Percentiles rank a stretch among this genome's conserved stretches.
Conservation (phyloP, 2,888 invertebrate species). For the Drosophila dives region DNA sequence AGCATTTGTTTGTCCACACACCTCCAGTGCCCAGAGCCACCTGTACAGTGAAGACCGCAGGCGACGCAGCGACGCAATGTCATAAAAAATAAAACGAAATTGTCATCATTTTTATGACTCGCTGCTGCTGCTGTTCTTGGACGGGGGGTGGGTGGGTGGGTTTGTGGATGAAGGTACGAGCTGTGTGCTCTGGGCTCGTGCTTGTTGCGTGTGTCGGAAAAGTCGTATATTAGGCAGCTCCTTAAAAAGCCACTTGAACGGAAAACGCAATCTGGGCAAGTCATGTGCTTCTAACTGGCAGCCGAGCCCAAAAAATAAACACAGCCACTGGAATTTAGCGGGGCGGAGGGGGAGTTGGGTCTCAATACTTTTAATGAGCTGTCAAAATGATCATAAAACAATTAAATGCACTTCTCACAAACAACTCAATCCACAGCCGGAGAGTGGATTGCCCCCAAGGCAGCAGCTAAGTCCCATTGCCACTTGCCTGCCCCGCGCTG, state of each 20-base stretch:
- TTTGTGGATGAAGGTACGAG: background rate
- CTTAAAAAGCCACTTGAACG: conserved; percentile 68
- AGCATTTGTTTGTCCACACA: conserved; percentile 33
- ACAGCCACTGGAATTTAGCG: conserved; percentile 41
- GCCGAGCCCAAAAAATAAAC: conserved; percentile 1
- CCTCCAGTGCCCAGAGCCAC: conserved; percentile 37
- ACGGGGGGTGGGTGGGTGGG: background rate
- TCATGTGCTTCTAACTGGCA: conserved; percentile 1
- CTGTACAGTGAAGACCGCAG: conserved; percentile 61
- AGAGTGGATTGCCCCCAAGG: background rate
- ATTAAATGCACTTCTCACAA: conserved; percentile 73
- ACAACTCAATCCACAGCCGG: conserved; percentile 13
- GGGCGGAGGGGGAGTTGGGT: background rate
- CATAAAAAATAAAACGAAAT: conserved; percentile 77
- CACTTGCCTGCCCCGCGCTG: background rate
- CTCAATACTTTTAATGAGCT: conserved; percentile 69
- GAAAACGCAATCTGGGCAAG: conserved; percentile 42
- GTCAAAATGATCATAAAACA: conserved; percentile 80
- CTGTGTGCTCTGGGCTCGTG: conserved; percentile 26
- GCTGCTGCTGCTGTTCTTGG: conserved; percentile 59
- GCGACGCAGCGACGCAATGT: conserved; percentile 53
- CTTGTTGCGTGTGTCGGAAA: conserved; percentile 64
- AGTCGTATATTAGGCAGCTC: conserved; percentile 76
- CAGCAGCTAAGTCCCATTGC: conserved; percentile 6
- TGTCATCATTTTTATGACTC: conserved; percentile 76